Evolutionary conservation across 2,113 vertebrate species (phyloP).

Genomic region (Eonycteris spelaea): DNA sequence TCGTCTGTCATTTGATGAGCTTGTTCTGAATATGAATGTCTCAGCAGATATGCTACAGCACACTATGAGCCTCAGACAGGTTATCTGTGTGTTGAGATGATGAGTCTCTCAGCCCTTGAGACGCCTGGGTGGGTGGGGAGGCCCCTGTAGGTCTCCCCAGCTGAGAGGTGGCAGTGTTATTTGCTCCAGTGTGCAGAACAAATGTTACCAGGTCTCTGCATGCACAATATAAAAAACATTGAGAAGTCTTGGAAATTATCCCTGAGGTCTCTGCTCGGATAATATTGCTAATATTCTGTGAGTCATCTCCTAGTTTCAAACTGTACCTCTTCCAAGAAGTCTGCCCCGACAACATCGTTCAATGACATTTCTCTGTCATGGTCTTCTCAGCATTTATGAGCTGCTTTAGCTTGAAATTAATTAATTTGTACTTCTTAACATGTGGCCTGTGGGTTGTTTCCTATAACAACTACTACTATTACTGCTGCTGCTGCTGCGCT

Average conservation of each 20-base stretch:
- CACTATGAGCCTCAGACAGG: rapidly evolving
- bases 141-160: background rate
- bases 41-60: no score
- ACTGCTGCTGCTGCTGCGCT: background rate
- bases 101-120: background rate
- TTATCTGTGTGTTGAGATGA: background rate
- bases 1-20: background rate
- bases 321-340: background rate
- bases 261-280: background rate
- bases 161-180: background rate
- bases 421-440: slow-evolving; percentile 2
- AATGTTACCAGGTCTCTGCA: background rate
- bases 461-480: background rate
- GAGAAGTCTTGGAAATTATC: background rate
- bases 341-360: background rate
- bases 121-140: background rate
- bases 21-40: background rate
- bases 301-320: background rate
- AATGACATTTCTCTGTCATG: background rate
- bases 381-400: background rate
- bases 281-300: background rate
- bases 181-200: background rate
- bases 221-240: no score
- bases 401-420: slow-evolving; percentile 18
- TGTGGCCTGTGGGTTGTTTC: background rate